Evolutionary conservation across 2,888 invertebrate genomes (phyloP).

Genomic region (Lycaena phlaeas): DNA sequence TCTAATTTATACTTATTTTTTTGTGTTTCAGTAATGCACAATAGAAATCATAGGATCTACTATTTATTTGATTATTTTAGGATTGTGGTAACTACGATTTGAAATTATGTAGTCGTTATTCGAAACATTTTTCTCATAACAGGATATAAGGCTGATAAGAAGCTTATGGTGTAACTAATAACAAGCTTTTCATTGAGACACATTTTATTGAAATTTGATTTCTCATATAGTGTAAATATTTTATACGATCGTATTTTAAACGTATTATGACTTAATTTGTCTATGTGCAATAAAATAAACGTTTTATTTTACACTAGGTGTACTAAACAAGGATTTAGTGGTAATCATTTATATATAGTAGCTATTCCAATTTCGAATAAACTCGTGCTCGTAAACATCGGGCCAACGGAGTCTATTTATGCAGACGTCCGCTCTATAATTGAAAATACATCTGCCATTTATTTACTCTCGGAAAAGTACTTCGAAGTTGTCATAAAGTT

Average conservation of each 20-base stretch:
- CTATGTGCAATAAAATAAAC: background rate
- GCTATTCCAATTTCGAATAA: slow-evolving; percentile 15
- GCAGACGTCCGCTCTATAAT: slow-evolving; percentile 33
- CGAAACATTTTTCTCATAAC: no score
- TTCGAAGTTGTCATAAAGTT: slow-evolving; percentile 13
- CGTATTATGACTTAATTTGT: background rate
- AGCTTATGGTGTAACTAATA: no score
- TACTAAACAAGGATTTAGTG: background rate
- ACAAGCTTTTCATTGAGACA: no score
- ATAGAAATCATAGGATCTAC: background rate
- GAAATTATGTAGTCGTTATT: no score
- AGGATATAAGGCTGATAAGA: no score
- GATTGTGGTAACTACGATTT: no score
- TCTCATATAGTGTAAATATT: no score
- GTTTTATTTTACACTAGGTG: background rate
- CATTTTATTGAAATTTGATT: no score
- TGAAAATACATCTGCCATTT: slow-evolving; percentile 36
- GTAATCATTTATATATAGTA: background rate
- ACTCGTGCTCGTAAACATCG: slow-evolving; percentile 20
- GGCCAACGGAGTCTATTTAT: slow-evolving; percentile 1
- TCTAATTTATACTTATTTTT: slow-evolving; percentile 1
- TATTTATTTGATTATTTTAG: background rate
- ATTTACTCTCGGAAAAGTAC: slow-evolving; percentile 25
- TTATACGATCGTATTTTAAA: background rate
- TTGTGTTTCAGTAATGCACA: slow-evolving; percentile 3